These are phyloP conservation scores for Ectropis grisescens DNA, from an alignment of 1,140 invertebrate genomes.

Conservation along the genomic window DNA sequence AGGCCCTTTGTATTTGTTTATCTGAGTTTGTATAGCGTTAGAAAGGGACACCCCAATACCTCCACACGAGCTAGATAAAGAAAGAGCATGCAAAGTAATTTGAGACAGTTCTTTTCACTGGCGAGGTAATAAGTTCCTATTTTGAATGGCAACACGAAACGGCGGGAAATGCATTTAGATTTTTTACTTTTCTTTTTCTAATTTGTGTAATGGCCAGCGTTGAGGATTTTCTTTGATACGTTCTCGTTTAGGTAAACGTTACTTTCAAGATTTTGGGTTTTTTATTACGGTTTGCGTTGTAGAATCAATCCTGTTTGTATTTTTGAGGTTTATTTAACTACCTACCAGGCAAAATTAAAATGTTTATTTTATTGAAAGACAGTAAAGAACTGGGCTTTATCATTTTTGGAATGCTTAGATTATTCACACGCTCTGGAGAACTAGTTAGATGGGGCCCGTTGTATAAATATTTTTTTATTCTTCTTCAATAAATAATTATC, in stretches of 20 bases:
- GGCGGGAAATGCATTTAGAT: conserved; percentile 63
- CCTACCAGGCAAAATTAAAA: no score
- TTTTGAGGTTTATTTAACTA: no score
- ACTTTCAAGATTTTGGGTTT: background rate
- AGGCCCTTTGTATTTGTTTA: conserved; percentile 70
- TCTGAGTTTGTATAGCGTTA: conserved; percentile 61
- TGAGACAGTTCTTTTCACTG: conserved; percentile 67
- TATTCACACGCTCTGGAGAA: no score
- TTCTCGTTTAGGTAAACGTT: conserved; percentile 12
- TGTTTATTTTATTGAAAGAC: no score
- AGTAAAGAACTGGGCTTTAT: no score
- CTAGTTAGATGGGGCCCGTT: no score
- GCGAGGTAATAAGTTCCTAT: conserved; percentile 62
- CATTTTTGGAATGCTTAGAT: no score
- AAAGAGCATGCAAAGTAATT: conserved; percentile 51
- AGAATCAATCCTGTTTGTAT: no score
- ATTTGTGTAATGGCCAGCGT: conserved; percentile 47
- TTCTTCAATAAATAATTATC: no score
- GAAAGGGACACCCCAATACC: conserved; percentile 33
- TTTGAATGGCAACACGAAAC: conserved; percentile 61
- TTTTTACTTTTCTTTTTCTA: conserved; percentile 28
- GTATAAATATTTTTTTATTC: no score
- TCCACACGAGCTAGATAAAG: conserved; percentile 10
- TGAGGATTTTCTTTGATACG: conserved; percentile 53
- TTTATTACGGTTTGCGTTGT: no score